Base-by-base conservation (phyloP, 2,113 vertebrate species). In the Clupea harengus region DNA sequence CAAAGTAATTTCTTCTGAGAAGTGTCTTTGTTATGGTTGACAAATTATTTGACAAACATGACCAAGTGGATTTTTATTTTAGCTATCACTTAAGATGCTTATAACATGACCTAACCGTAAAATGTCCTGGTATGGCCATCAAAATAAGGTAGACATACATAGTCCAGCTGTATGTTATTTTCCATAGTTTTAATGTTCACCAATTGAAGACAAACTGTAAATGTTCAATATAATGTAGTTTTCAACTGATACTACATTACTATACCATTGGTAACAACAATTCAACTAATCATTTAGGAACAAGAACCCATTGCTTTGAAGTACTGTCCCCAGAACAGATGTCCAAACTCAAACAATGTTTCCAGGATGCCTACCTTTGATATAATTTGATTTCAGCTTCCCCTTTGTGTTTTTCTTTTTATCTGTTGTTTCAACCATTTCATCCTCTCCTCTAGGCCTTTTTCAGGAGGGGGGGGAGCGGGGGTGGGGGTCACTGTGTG, bases 371-470 rank as follows among this genome's bases (percentile, higher is more conserved):
- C 39, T 75, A 81, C 60, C 45, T 86, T 83, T 32, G 80, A 72
- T 85, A 87, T 90, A 90, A 90, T 90, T 91, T 39, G 50, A 89
- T 91, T 91, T 89, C 82, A 85, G 44, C 86, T 89, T 88, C 88
- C 32, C 85, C 85, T 86, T 90, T 88, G 84, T 81, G 32, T 78
- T 39, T 78, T 39, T 81, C 46, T 88, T 93, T 92, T 92, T 92
- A 93, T 91, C 89, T 82, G 89, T 93, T 93, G 92, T 94, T 91
- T 93, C 90, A 83, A 60, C 84, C 17, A 52, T 87, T 83, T 83
- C 93, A 90, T 88, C 90, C 91, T 32, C 8, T 28, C 28, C 67
- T 85, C 47, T 7, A 54, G 44, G 18, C 0, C 2, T 60, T 75
- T 84, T 46, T 75, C 87, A 83, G 82, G 84, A 86, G 54, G 87